Conservation (phyloP, 92 coral and sea anemone species). For the Porites lobata region DNA sequence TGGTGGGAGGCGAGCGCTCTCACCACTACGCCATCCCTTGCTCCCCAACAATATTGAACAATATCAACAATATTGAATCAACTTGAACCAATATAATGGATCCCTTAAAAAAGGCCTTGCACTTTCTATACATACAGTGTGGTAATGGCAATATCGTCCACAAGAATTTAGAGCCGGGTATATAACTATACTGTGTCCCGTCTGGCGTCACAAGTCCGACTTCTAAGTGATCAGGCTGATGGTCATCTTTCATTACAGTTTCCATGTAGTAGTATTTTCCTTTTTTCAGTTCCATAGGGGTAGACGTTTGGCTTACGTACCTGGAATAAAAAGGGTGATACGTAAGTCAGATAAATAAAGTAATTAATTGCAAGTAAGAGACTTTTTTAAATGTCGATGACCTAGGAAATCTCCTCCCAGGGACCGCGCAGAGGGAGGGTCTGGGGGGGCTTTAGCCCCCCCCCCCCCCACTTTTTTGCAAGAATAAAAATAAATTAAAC, state of each 20-base stretch:
- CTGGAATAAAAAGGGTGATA: background rate
- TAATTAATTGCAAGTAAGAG: background rate
- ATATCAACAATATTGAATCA: no score
- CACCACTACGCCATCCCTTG: no score
- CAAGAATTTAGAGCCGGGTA: slow-evolving; percentile 59
- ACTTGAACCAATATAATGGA: no score
- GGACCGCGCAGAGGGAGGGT: no score
- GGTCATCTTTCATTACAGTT: slow-evolving; percentile 77
- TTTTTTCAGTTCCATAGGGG: slow-evolving; percentile 54
- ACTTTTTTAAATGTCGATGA: no score
- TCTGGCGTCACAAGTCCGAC: slow-evolving; percentile 77
- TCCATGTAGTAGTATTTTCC: slow-evolving; percentile 81
- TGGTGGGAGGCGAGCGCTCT: no score
- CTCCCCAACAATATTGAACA: no score
- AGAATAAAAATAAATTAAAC: no score
- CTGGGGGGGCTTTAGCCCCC: no score
- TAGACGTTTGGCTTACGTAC: slow-evolving; percentile 59
- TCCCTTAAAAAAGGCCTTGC: background rate
- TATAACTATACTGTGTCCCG: slow-evolving; percentile 49
- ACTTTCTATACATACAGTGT: background rate
- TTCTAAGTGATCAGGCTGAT: slow-evolving; percentile 66
- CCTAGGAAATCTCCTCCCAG: no score
- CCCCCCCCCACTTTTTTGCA: no score
- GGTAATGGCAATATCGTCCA: slow-evolving; percentile 32
- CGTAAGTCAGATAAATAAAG: no score